These are phyloP conservation scores for Ptiloglossa arizonensis DNA, from an alignment of 1,140 invertebrate species.

Conservation along the genomic window DNA sequence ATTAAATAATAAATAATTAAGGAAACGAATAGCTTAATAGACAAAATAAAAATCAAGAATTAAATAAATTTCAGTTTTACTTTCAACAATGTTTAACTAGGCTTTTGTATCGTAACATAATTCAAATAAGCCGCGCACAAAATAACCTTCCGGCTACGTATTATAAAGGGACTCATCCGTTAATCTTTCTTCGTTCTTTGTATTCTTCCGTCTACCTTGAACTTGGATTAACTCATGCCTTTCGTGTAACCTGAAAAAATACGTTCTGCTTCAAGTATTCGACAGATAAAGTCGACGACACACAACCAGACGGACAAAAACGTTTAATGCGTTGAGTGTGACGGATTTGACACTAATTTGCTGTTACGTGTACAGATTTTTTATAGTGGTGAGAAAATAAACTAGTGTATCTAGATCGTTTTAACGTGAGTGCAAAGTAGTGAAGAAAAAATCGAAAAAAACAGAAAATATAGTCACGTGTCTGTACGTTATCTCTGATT, in stretches of 20 bases:
- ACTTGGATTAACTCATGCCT: not conserved
- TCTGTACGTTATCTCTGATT: not conserved
- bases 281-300: not conserved
- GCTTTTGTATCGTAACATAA: not conserved
- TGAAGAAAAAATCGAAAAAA: not conserved
- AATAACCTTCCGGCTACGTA: constrained; percentile 3
- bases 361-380: not conserved
- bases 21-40: not conserved
- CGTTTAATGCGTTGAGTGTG: not conserved
- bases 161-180: not conserved
- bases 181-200: not conserved
- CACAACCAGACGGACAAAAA: not conserved
- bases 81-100: not conserved
- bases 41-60: not conserved
- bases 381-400: no score
- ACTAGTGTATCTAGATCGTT: not conserved
- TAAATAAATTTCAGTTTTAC: not conserved
- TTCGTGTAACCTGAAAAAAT: constrained; percentile 2
- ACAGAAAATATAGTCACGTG: constrained; percentile 29
- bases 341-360: not conserved
- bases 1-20: not conserved
- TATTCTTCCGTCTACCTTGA: not conserved
- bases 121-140: constrained; percentile 22
- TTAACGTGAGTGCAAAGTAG: constrained; percentile 16
- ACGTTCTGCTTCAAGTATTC: constrained; percentile 1